These are phyloP conservation scores for Pimpla rufipes DNA, from an alignment of 2,888 invertebrate species.

Conservation along the genomic window DNA sequence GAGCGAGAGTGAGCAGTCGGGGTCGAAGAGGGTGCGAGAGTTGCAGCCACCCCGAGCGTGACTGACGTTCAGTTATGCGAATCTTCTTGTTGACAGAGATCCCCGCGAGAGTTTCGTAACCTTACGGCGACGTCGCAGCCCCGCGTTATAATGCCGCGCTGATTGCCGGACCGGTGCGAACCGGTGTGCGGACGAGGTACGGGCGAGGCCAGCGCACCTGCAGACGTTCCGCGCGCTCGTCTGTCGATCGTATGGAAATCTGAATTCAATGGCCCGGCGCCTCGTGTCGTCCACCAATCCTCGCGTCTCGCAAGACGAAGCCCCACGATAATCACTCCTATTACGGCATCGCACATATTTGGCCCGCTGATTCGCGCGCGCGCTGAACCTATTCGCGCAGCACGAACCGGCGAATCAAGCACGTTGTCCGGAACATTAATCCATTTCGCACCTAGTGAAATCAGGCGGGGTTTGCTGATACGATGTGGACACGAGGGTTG, in stretches of 20 bases:
- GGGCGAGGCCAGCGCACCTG: background rate
- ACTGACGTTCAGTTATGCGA: slow-evolving; percentile 64
- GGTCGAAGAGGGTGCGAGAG: slow-evolving; percentile 1
- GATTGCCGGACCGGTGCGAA: slow-evolving; percentile 44
- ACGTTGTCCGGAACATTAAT: slow-evolving; percentile 43
- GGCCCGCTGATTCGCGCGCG: slow-evolving; percentile 27
- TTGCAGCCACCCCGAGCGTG: slow-evolving; percentile 30
- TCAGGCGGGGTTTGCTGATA: slow-evolving; percentile 10
- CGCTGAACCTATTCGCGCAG: background rate
- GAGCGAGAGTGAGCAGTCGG: slow-evolving; percentile 23
- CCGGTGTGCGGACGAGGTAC: slow-evolving; percentile 40
- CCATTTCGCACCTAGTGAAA: slow-evolving; percentile 42
- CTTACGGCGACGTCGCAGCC: slow-evolving; percentile 17
- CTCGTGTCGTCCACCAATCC: slow-evolving; percentile 22
- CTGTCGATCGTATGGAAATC: slow-evolving; percentile 64
- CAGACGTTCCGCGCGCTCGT: slow-evolving; percentile 26
- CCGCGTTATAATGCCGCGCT: background rate
- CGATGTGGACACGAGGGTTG: background rate
- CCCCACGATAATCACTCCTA: slow-evolving; percentile 57
- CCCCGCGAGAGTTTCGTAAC: slow-evolving; percentile 47
- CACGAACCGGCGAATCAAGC: background rate
- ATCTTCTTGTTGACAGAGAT: slow-evolving; percentile 55
- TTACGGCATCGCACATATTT: slow-evolving; percentile 52
- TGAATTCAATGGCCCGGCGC: slow-evolving; percentile 54
- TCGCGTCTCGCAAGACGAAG: slow-evolving; percentile 49